Conservation (phyloP, 2,888 invertebrate species). For the Thymelicus sylvestris region DNA sequence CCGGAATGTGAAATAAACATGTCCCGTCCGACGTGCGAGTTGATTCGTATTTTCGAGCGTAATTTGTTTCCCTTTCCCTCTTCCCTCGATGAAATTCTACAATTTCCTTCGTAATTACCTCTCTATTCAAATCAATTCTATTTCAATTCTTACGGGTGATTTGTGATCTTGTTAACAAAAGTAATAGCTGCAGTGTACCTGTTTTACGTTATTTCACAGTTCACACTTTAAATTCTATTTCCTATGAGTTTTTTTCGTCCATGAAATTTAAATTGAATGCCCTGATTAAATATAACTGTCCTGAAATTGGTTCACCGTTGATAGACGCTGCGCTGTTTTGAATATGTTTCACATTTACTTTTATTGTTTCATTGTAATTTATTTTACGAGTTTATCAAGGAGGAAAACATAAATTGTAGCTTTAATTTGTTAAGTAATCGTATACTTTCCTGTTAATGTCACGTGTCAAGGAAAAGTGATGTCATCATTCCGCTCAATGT, state of each 20-base stretch:
- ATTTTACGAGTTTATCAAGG: background rate
- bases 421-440: background rate
- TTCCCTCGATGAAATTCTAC: conserved; percentile 5
- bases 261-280: conserved; percentile 1
- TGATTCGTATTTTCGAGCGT: conserved; percentile 1
- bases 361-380: background rate
- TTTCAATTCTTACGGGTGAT: conserved; percentile 2
- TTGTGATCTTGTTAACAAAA: conserved; percentile 11
- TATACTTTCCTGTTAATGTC: conserved; percentile 23
- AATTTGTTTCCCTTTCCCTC: conserved; percentile 7
- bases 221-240: background rate
- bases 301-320: background rate
- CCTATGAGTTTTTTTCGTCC: background rate
- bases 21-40: conserved; percentile 9
- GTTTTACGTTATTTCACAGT: background rate
- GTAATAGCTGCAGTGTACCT: background rate
- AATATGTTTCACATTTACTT: background rate
- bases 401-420: conserved; percentile 15
- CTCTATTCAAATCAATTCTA: background rate
- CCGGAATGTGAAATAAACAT: conserved; percentile 26
- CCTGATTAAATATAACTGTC: background rate
- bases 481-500: conserved; percentile 18
- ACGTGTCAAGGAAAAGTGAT: conserved; percentile 19
- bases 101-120: background rate
- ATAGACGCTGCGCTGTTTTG: background rate